Conservation (phyloP, 2,888 invertebrate species). For the Melanophora roralis region DNA sequence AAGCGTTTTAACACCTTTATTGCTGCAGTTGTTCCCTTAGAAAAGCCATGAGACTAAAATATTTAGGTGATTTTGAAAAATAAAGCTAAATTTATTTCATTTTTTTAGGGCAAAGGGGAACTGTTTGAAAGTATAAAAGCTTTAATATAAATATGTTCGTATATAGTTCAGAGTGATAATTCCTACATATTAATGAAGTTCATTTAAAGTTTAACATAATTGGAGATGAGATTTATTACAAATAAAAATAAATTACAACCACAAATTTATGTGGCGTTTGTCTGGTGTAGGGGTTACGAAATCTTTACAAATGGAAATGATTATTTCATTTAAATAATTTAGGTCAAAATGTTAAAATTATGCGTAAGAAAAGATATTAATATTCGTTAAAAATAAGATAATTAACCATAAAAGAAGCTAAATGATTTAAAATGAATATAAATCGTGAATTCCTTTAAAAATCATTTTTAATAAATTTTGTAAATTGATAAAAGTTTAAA, state of each 20-base stretch:
- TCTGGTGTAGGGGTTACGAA: neutral
- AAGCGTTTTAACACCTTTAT: constrained; percentile 30
- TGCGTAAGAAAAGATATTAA: neutral
- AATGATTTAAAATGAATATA: too few relatives aligned
- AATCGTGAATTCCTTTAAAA: too few relatives aligned
- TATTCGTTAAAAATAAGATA: too few relatives aligned
- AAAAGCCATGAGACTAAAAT: constrained; percentile 10
- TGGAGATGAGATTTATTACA: constrained; percentile 8
- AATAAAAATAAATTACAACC: neutral
- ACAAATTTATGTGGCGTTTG: too few relatives aligned
- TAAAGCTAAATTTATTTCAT: neutral
- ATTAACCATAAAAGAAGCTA: too few relatives aligned
- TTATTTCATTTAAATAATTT: neutral
- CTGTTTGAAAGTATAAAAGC: neutral
- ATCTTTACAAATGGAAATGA: neutral
- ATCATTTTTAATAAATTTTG: too few relatives aligned
- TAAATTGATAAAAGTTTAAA: too few relatives aligned
- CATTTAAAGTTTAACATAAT: neutral
- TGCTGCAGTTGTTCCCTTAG: neutral
- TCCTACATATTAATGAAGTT: neutral
- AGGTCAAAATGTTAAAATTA: constrained; percentile 3
- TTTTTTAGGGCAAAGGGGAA: neutral
- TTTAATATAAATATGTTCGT: neutral
- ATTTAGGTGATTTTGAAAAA: neutral
- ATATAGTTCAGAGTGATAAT: neutral